phyloP scores from a whole-genome alignment of 2,797 vertebrate species.

The Chromobotia macracanthus region DNA sequence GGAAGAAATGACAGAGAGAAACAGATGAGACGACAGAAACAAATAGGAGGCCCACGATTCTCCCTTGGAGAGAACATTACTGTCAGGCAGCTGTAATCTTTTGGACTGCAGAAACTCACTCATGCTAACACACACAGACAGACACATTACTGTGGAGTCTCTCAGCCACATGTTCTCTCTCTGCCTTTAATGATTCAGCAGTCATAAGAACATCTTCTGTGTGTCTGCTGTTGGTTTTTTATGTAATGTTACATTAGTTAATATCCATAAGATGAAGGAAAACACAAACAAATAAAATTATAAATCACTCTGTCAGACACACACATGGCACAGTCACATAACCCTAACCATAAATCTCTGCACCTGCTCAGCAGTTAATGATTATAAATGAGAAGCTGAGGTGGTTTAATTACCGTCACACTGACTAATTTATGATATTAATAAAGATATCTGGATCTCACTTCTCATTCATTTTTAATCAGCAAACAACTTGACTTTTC shows the following conservation, averaged over 20 bases:
- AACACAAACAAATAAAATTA: slow-evolving; percentile 44
- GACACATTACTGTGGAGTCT: slow-evolving; percentile 36
- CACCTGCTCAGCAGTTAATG: slow-evolving; percentile 26
- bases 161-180: slow-evolving; percentile 28
- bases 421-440: slow-evolving; percentile 48
- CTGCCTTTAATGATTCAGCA: slow-evolving; percentile 49
- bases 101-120: slow-evolving; percentile 35
- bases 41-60: slow-evolving; percentile 3
- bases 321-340: slow-evolving; percentile 28
- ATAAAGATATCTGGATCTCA: slow-evolving; percentile 42
- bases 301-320: slow-evolving; percentile 45
- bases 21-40: slow-evolving; percentile 27
- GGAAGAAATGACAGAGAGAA: slow-evolving; percentile 2
- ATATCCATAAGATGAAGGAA: slow-evolving; percentile 22
- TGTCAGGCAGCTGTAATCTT: slow-evolving; percentile 50
- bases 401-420: slow-evolving; percentile 32
- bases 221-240: neutral
- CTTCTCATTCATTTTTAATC: slow-evolving; percentile 37
- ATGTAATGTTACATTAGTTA: slow-evolving; percentile 5
- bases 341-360: slow-evolving; percentile 13
- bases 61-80: slow-evolving; percentile 37
- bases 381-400: slow-evolving; percentile 50
- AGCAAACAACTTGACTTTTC: slow-evolving; percentile 48
- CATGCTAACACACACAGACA: slow-evolving; percentile 42
- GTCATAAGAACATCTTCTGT: slow-evolving; percentile 12